Percentiles rank a stretch among this genome's conserved stretches.
Conservation (phyloP, 1,140 invertebrate genomes). For the Dreissena polymorpha region DNA sequence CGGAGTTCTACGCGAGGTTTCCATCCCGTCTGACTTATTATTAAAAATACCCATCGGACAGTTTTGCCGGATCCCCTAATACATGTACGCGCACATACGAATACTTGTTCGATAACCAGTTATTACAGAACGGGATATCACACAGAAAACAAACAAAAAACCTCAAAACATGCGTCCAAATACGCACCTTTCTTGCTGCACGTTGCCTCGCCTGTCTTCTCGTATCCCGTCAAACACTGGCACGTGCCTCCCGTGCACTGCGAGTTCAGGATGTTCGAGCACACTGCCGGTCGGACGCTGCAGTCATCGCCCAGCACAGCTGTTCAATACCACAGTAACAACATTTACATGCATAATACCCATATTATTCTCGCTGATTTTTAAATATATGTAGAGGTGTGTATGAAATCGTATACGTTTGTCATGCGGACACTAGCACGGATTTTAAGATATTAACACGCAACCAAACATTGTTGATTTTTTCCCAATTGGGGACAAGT, state of each 20-base stretch:
- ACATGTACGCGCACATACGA: too few relatives aligned
- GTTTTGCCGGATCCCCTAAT: too few relatives aligned
- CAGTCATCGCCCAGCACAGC: constrained; percentile 48
- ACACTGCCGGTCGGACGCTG: constrained; percentile 21
- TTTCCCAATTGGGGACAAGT: too few relatives aligned
- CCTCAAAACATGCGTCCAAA: too few relatives aligned
- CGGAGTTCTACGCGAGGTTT: too few relatives aligned
- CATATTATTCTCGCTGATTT: neutral
- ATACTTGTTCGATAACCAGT: too few relatives aligned
- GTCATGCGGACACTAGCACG: neutral
- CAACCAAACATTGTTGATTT: neutral
- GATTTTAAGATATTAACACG: neutral
- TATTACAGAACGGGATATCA: too few relatives aligned
- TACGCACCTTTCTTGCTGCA: neutral
- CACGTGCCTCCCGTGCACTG: constrained; percentile 35
- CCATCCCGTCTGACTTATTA: too few relatives aligned
- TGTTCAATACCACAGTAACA: neutral
- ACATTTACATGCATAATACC: neutral
- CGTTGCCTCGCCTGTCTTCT: neutral
- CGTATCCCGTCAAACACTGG: constrained; percentile 17
- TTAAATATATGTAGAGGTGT: too few relatives aligned
- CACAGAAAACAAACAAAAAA: too few relatives aligned
- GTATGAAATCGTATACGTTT: neutral
- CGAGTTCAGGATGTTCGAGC: constrained; percentile 23
- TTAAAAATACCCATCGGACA: too few relatives aligned